A percentile compares a stretch with the other conserved stretches of the same genome.
Conservation (phyloP, 2,888 invertebrate genomes). For the Diplazon laetatorius region DNA sequence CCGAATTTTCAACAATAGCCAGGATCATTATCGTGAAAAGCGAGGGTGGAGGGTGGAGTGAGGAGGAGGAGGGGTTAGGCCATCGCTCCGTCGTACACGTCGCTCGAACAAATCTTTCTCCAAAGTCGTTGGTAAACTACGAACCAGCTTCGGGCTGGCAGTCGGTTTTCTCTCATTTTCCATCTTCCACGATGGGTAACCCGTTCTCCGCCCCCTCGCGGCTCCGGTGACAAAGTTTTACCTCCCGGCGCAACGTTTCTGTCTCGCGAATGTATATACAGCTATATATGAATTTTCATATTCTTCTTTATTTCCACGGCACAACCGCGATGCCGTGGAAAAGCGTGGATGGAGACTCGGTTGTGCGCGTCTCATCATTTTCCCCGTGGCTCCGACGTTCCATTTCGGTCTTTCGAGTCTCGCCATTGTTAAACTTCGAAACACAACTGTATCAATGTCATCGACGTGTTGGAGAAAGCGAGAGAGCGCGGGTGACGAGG, state of each 20-base stretch:
- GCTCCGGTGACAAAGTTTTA: constrained; percentile 58
- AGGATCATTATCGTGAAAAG: constrained; percentile 39
- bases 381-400: constrained; percentile 7
- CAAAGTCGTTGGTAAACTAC: constrained; percentile 46
- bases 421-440: constrained; percentile 33
- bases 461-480: background rate
- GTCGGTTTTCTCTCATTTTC: constrained; percentile 27
- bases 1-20: constrained; percentile 20
- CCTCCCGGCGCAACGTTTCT: constrained; percentile 21
- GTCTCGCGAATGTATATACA: background rate
- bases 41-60: no score
- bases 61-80: background rate
- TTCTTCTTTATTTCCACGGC: constrained; percentile 13
- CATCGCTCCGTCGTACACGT: constrained; percentile 26
- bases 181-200: constrained; percentile 11
- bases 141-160: no score
- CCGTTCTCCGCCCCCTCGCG: constrained; percentile 26
- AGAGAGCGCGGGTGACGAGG: no score
- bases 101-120: constrained; percentile 54
- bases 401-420: constrained; percentile 3
- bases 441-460: constrained; percentile 51
- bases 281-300: constrained; percentile 2
- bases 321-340: no score
- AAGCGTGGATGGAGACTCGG: constrained; percentile 50
- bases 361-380: constrained; percentile 15